Evolutionary conservation across 92 coral and sea anemone genomes (phyloP).

Genomic region (Paragorgia papillata): DNA sequence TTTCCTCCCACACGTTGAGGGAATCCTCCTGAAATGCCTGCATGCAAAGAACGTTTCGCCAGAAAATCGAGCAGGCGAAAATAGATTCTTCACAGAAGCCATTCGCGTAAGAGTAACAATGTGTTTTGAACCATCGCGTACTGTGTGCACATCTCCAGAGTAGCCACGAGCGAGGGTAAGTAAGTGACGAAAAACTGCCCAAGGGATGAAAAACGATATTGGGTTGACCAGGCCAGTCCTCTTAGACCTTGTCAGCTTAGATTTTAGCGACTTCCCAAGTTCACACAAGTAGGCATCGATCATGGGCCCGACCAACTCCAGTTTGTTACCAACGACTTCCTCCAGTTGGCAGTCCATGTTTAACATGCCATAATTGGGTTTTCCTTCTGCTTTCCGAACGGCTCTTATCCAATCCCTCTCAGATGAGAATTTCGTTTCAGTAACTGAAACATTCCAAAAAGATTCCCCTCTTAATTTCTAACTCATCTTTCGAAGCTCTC

Average conservation of each 20-base stretch:
- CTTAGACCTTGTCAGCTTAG: conserved; percentile 60
- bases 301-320: conserved; percentile 69
- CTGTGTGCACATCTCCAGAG: conserved; percentile 48
- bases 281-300: conserved; percentile 62
- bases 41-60: conserved; percentile 55
- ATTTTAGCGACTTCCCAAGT: conserved; percentile 52
- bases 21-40: conserved; percentile 57
- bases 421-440: conserved; percentile 58
- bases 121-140: conserved; percentile 49
- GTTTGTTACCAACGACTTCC: too few relatives aligned
- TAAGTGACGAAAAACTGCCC: conserved; percentile 59
- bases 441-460: conserved; percentile 53
- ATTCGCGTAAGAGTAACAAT: conserved; percentile 52
- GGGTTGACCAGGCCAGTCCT: conserved; percentile 66
- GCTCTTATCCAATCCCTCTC: conserved; percentile 61
- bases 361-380: conserved; percentile 62
- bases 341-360: conserved; percentile 59
- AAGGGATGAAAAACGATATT: conserved; percentile 59
- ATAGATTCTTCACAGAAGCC: conserved; percentile 56
- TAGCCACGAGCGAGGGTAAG: conserved; percentile 41
- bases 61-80: conserved; percentile 59
- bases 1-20: conserved; percentile 43
- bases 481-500: too few relatives aligned
- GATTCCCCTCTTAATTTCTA: conserved; percentile 21
- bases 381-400: conserved; percentile 48